Conservation (phyloP, 2,113 vertebrate species). For the Psammodynastes pulverulentus region DNA sequence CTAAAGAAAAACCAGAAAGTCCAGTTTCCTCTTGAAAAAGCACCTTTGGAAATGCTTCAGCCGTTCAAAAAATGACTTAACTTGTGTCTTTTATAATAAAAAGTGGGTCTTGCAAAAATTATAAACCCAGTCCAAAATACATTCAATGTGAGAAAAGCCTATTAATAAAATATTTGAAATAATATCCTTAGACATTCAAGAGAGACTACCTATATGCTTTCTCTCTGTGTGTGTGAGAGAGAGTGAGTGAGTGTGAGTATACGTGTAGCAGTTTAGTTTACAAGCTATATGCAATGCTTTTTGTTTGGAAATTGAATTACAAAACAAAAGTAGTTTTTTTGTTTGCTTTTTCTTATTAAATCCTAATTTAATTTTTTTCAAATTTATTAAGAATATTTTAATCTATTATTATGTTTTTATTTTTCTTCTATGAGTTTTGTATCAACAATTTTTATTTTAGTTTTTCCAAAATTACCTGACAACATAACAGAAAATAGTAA, state of each 20-base stretch:
- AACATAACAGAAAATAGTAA: background rate
- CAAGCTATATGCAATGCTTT: background rate
- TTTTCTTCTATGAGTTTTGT: background rate
- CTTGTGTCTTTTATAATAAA: background rate
- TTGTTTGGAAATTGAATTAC: background rate
- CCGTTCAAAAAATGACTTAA: background rate
- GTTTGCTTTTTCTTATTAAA: background rate
- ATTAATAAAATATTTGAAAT: slow-evolving; percentile 21
- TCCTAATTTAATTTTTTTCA: background rate
- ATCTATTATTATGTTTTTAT: background rate
- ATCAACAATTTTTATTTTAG: background rate
- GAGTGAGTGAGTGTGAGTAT: no score
- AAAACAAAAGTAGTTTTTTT: background rate
- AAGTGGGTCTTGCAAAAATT: background rate
- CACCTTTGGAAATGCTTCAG: background rate
- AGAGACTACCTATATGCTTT: slow-evolving; percentile 26
- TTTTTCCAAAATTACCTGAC: background rate
- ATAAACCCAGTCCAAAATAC: slow-evolving; percentile 19
- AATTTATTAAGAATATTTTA: background rate
- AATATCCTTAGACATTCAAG: slow-evolving; percentile 31
- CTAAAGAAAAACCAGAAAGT: no score
- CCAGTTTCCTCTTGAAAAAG: no score
- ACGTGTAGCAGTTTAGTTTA: background rate
- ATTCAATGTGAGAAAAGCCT: slow-evolving; percentile 3
- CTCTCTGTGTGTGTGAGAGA: background rate